Conservation (phyloP, 2,113 vertebrate genomes). For the Epinephelus cyanopodus region DNA sequence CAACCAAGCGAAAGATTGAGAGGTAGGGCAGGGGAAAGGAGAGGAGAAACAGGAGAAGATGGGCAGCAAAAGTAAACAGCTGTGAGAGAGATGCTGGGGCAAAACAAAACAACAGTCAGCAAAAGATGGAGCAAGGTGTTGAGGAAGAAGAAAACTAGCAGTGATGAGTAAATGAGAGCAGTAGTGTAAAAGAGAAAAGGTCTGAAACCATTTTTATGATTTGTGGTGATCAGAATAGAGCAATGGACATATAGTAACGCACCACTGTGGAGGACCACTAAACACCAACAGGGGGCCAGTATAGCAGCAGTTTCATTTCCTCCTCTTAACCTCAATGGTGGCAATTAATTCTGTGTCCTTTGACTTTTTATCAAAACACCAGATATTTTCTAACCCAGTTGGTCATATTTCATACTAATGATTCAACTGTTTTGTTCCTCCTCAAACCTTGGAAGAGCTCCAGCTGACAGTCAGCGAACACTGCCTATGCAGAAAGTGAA, state of each 20-base stretch:
- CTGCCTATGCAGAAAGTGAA: background rate
- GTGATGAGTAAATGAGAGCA: background rate
- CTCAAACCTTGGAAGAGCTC: background rate
- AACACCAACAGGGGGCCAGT: background rate
- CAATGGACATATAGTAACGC: background rate
- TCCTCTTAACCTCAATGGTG: background rate
- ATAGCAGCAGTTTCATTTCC: background rate
- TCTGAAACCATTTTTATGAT: background rate
- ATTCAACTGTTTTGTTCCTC: background rate
- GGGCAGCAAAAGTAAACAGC: constrained; percentile 30
- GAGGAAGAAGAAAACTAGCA: background rate
- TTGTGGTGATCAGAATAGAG: background rate
- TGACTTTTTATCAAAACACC: background rate
- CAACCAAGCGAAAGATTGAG: constrained; percentile 50
- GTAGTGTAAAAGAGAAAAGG: background rate
- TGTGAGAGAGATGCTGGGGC: constrained; percentile 11
- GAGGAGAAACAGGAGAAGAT: constrained; percentile 19
- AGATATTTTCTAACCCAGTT: background rate
- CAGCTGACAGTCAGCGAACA: background rate
- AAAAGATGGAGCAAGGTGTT: constrained; percentile 4
- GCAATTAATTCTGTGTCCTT: background rate
- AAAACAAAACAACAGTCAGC: background rate
- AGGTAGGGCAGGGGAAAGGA: background rate
- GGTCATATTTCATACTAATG: background rate
- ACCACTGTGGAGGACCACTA: background rate